A percentile compares a stretch with the other conserved stretches of the same genome.
These are phyloP conservation scores for Dinoponera quadriceps DNA, from an alignment of 1,140 invertebrate species.

Conservation along the genomic window DNA sequence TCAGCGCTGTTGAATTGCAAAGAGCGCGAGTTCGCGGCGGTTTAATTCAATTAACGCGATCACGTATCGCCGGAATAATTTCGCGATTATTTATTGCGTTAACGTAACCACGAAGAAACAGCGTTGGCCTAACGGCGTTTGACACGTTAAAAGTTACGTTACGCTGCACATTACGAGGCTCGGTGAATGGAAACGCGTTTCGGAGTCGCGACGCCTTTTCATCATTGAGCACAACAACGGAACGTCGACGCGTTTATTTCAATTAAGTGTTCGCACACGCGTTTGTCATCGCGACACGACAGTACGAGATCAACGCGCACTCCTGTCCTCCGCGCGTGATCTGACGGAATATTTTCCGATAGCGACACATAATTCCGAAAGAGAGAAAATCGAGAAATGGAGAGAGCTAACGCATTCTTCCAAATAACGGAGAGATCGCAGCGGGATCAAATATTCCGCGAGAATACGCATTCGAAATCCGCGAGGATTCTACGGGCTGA, in stretches of 20 bases:
- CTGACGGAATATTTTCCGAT: neutral
- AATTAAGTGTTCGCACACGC: slow-evolving; percentile 25
- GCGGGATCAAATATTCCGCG: neutral
- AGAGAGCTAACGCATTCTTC: no score
- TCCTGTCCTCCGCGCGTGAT: neutral
- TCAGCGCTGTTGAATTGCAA: neutral
- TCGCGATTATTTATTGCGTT: slow-evolving; percentile 36
- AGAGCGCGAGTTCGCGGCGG: neutral
- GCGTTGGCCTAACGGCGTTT: slow-evolving; percentile 10
- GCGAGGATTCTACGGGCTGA: neutral
- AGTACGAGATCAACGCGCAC: neutral
- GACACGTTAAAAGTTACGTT: slow-evolving; percentile 33
- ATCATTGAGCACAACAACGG: slow-evolving; percentile 30
- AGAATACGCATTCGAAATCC: neutral
- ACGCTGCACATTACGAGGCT: neutral
- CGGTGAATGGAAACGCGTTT: slow-evolving; percentile 41
- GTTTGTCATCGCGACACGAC: slow-evolving; percentile 13
- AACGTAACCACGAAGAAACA: slow-evolving; percentile 20
- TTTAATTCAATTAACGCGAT: slow-evolving; percentile 45
- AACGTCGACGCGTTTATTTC: slow-evolving; percentile 33
- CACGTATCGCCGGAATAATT: slow-evolving; percentile 25
- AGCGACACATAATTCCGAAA: neutral
- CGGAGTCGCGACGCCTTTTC: slow-evolving; percentile 37
- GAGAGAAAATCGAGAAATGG: no score
- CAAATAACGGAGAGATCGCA: neutral